A percentile compares a stretch with the other conserved stretches of the same genome.
These are phyloP conservation scores for Brevimyrus niger DNA, from an alignment of 2,113 vertebrate genomes.

Conservation along the genomic window DNA sequence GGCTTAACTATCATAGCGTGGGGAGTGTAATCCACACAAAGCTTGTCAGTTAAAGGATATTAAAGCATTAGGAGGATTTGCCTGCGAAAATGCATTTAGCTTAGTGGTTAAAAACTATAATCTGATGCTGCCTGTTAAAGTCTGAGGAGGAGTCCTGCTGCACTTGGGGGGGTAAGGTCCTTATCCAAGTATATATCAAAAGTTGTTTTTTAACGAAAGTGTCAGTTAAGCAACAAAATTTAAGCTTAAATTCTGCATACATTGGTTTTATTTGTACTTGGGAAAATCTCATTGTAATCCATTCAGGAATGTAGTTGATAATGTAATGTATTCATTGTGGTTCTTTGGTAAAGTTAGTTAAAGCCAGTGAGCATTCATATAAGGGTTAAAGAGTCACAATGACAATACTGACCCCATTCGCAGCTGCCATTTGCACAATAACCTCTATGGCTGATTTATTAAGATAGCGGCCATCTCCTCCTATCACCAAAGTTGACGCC, in stretches of 20 bases:
- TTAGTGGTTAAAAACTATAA: neutral
- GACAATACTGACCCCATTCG: constrained; percentile 88
- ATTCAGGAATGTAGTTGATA: neutral
- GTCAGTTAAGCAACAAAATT: neutral
- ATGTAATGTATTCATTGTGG: neutral
- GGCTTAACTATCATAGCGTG: neutral
- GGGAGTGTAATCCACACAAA: neutral
- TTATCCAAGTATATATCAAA: neutral
- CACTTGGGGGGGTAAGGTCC: neutral
- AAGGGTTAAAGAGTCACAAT: constrained; percentile 16
- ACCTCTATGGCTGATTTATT: constrained; percentile 80
- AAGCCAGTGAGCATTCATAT: neutral
- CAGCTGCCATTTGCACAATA: constrained; percentile 93
- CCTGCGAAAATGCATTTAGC: neutral
- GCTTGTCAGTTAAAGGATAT: neutral
- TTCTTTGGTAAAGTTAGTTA: neutral
- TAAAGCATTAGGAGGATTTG: neutral
- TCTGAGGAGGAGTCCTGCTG: neutral
- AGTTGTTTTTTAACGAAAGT: neutral
- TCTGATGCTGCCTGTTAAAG: neutral
- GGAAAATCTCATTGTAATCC: neutral
- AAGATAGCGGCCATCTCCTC: constrained; percentile 91
- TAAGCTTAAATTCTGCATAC: neutral
- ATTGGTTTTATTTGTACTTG: neutral
- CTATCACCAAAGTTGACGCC: constrained; percentile 84